Evolutionary conservation across 2,888 invertebrate species (phyloP).

Genomic region (Auanema sp.): DNA sequence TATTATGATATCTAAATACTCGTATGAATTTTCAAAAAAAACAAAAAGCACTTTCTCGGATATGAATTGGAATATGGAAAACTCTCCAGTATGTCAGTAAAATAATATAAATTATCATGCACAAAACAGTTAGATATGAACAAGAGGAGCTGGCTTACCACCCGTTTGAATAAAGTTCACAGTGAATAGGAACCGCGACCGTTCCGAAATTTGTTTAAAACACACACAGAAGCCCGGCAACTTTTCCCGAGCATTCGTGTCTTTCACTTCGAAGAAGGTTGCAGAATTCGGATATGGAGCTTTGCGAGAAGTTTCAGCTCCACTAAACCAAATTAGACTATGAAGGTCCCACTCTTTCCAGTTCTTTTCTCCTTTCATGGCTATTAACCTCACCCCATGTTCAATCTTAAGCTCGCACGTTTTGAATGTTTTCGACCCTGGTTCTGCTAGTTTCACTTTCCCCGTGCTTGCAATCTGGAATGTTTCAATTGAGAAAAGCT

Average conservation of each 20-base stretch:
- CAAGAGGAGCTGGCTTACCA: slow-evolving; percentile 31
- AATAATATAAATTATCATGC: too few species aligned
- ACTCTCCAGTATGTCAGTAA: background rate
- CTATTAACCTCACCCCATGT: slow-evolving; percentile 23
- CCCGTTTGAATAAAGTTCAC: slow-evolving; percentile 26
- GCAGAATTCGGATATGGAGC: slow-evolving; percentile 10
- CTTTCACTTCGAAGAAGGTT: slow-evolving; percentile 14
- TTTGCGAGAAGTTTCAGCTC: slow-evolving; percentile 46
- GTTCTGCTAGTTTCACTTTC: slow-evolving; percentile 57
- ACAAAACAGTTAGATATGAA: slow-evolving; percentile 29
- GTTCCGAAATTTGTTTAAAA: slow-evolving; percentile 28
- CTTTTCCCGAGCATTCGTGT: slow-evolving; percentile 14
- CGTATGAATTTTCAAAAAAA: background rate
- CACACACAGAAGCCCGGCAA: slow-evolving; percentile 34
- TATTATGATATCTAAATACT: too few species aligned
- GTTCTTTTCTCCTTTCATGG: slow-evolving; percentile 37
- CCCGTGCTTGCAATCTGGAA: slow-evolving; percentile 45
- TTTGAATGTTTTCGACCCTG: slow-evolving; percentile 58
- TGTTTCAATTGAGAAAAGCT: background rate
- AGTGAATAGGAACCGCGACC: slow-evolving; percentile 34
- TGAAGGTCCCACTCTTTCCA: slow-evolving; percentile 48
- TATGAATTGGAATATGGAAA: background rate
- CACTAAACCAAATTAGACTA: slow-evolving; percentile 54
- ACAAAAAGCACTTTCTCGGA: background rate
- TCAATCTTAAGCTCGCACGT: slow-evolving; percentile 55